phyloP scores from a whole-genome alignment of 2,888 invertebrate genomes.

The Villa cingulata region DNA sequence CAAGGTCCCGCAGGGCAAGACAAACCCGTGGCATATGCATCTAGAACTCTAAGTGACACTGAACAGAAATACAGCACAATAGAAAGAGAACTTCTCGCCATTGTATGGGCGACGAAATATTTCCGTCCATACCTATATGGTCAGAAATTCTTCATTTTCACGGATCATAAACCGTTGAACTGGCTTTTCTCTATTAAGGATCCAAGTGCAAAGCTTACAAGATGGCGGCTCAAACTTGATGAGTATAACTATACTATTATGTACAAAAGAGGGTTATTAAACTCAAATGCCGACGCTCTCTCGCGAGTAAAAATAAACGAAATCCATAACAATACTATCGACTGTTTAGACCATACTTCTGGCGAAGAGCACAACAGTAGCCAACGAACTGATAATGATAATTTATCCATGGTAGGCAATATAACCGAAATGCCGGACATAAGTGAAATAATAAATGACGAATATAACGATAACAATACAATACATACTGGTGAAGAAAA shows the following conservation, averaged over 20 bases:
- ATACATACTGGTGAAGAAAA: background rate
- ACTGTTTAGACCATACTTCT: too few species aligned
- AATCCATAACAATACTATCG: background rate
- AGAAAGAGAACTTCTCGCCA: too few species aligned
- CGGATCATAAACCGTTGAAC: slow-evolving; percentile 20
- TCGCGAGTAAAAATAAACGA: background rate
- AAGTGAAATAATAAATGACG: too few species aligned
- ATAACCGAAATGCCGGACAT: too few species aligned
- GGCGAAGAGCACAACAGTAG: background rate
- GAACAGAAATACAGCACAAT: too few species aligned
- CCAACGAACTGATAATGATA: background rate
- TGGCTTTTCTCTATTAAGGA: slow-evolving; percentile 13
- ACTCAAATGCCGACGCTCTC: background rate
- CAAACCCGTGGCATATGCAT: too few species aligned
- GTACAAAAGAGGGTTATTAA: slow-evolving; percentile 16
- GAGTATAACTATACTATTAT: slow-evolving; percentile 19
- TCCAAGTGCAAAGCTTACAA: slow-evolving; percentile 12
- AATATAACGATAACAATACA: background rate
- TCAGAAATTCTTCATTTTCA: slow-evolving; percentile 17
- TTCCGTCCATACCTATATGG: too few species aligned
- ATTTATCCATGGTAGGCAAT: background rate
- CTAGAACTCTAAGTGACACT: too few species aligned
- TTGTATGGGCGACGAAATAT: too few species aligned
- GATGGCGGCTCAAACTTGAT: slow-evolving; percentile 20
- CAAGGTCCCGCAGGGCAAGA: too few species aligned